Conservation (phyloP, 2,113 vertebrate species). For the Gallinago paraguaiae region DNA sequence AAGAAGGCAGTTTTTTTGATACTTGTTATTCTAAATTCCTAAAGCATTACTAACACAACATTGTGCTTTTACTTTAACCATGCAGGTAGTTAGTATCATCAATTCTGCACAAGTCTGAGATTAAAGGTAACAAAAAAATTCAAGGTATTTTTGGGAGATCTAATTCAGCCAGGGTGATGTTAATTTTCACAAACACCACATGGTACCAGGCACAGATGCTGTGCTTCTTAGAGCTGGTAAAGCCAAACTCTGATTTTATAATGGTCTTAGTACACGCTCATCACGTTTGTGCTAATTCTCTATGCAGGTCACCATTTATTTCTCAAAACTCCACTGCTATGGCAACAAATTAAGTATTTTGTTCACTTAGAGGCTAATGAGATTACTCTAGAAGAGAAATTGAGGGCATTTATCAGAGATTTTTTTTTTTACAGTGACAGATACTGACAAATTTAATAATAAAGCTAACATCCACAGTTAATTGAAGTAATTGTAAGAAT, state of each 20-base stretch:
- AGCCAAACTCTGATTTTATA: background rate
- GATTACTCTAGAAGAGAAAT: conserved; percentile 28
- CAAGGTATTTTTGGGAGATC: background rate
- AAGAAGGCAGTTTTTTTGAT: background rate
- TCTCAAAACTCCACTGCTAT: conserved; percentile 24
- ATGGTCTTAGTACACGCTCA: background rate
- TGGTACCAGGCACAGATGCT: background rate
- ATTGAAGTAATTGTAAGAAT: background rate
- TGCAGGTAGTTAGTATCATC: background rate
- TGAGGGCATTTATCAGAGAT: background rate
- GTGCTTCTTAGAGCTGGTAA: background rate
- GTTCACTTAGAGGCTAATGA: conserved; percentile 34
- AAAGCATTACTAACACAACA: background rate
- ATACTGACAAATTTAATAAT: conserved; percentile 24
- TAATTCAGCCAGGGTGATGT: background rate
- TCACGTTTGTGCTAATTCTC: conserved; percentile 4
- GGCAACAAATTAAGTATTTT: conserved; percentile 53
- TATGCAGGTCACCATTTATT: background rate
- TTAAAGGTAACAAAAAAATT: background rate
- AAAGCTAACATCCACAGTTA: background rate
- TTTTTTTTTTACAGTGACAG: conserved; percentile 7
- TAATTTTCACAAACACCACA: background rate
- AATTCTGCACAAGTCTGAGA: background rate
- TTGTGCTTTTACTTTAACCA: background rate
- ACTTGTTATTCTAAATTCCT: background rate